phyloP scores from a whole-genome alignment of 2,113 vertebrate species.

The Sigmodon hispidus region DNA sequence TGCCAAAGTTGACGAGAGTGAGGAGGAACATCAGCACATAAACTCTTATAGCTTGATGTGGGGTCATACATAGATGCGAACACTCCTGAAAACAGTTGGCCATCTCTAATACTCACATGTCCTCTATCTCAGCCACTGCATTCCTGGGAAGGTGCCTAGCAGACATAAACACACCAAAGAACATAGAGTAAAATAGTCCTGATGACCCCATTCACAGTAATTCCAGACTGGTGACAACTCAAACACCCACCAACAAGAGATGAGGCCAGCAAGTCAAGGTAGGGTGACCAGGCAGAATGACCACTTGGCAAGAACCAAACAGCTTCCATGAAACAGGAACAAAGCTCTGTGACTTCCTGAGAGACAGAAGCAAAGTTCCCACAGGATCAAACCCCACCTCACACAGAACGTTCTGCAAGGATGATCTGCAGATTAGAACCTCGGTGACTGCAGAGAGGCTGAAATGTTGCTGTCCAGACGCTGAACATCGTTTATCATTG shows the following conservation, averaged over 20 bases:
- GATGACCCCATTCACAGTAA: background rate
- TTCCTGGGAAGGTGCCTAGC: no score
- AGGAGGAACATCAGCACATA: fast-evolving
- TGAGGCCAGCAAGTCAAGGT: no score
- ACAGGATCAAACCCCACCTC: background rate
- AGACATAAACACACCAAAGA: background rate
- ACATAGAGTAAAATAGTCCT: background rate
- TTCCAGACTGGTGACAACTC: background rate
- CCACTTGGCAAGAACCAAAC: background rate
- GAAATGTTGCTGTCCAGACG: background rate
- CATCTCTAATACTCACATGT: fast-evolving
- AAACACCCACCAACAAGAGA: background rate
- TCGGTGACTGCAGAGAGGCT: background rate
- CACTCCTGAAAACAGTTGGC: background rate
- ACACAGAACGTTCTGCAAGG: background rate
- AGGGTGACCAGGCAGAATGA: fast-evolving
- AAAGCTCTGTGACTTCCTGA: background rate
- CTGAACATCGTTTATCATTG: background rate
- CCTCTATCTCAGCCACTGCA: no score
- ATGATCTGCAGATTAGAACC: background rate
- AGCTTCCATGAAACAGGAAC: background rate
- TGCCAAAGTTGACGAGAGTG: background rate
- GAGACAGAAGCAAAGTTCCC: background rate
- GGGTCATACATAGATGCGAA: no score
- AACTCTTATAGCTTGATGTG: fast-evolving